These are phyloP conservation scores for Ectropis grisescens DNA, from an alignment of 1,140 invertebrate species.

Conservation along the genomic window DNA sequence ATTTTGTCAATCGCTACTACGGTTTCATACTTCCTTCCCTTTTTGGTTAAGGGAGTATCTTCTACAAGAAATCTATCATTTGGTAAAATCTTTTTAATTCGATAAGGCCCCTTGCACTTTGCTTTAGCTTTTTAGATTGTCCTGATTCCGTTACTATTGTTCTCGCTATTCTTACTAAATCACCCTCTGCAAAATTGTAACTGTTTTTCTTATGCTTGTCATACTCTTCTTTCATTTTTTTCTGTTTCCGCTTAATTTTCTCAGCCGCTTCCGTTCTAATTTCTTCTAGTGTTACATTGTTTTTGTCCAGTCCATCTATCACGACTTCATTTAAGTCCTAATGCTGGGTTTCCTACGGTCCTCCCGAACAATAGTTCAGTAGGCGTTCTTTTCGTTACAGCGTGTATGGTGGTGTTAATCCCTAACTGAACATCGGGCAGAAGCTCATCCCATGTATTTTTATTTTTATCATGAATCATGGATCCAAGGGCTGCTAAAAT, in stretches of 20 bases:
- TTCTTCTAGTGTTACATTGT: slow-evolving; percentile 3
- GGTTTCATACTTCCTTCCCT: slow-evolving; percentile 10
- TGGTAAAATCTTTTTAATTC: slow-evolving; percentile 15
- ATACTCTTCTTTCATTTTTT: slow-evolving; percentile 9
- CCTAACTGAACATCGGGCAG: slow-evolving; percentile 4
- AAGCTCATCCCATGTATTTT: slow-evolving; percentile 3
- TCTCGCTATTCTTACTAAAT: slow-evolving; percentile 12
- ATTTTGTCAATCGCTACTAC: slow-evolving; percentile 15
- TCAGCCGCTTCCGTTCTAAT: slow-evolving; percentile 10
- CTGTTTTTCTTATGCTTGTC: slow-evolving; percentile 7
- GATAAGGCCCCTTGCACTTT: slow-evolving; percentile 17
- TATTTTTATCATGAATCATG: slow-evolving; percentile 2
- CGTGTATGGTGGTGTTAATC: slow-evolving; percentile 4
- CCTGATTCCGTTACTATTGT: slow-evolving; percentile 6
- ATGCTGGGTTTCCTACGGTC: slow-evolving; percentile 3
- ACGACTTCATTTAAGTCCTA: slow-evolving; percentile 3
- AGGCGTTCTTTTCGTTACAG: slow-evolving; percentile 4
- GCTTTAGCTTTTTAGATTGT: slow-evolving; percentile 16
- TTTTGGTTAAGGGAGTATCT: slow-evolving; percentile 11
- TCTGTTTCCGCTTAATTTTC: slow-evolving; percentile 4
- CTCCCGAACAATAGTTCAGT: slow-evolving; percentile 4
- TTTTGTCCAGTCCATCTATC: neutral
- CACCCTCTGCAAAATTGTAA: slow-evolving; percentile 12
- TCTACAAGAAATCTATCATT: slow-evolving; percentile 11
- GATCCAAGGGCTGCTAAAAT: slow-evolving; percentile 3